Conservation (phyloP, 2,888 invertebrate species). For the Cacoxenus indagator region DNA sequence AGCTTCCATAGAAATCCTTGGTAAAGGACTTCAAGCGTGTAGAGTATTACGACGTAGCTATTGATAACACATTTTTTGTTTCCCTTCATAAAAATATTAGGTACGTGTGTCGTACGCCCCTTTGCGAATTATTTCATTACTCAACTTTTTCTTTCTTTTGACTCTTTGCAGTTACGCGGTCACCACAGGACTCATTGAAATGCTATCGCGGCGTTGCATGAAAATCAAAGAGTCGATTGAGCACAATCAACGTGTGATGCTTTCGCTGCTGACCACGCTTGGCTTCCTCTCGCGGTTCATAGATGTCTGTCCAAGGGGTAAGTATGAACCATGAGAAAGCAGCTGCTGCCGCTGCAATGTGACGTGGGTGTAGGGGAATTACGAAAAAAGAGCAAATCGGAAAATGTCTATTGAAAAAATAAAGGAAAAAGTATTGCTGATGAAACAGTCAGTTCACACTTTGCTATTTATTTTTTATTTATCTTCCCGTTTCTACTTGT, state of each 20-base stretch:
- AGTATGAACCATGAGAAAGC: slow-evolving; percentile 41
- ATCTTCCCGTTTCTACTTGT: slow-evolving; percentile 34
- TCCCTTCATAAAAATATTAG: too few relatives aligned
- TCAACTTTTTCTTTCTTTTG: too few relatives aligned
- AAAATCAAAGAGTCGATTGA: slow-evolving; percentile 78
- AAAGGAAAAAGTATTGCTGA: not conserved
- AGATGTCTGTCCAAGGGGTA: slow-evolving; percentile 70
- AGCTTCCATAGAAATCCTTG: too few relatives aligned
- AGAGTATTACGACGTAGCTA: too few relatives aligned
- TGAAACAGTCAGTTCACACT: slow-evolving; percentile 42
- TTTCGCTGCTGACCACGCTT: slow-evolving; percentile 69
- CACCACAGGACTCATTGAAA: slow-evolving; percentile 84
- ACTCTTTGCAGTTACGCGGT: slow-evolving; percentile 78
- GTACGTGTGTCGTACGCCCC: not conserved
- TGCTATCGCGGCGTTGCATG: slow-evolving; percentile 79
- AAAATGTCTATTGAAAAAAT: not conserved
- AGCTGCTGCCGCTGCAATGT: not conserved
- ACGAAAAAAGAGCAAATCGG: not conserved
- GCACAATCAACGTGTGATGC: slow-evolving; percentile 68
- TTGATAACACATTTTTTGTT: too few relatives aligned
- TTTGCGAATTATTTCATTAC: not conserved
- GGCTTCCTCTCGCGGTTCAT: slow-evolving; percentile 70
- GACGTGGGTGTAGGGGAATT: too few relatives aligned
- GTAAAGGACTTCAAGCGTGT: too few relatives aligned
- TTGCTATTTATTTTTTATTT: slow-evolving; percentile 28